Conservation (phyloP, 2,797 vertebrate species). For the Graptemys geographica region DNA sequence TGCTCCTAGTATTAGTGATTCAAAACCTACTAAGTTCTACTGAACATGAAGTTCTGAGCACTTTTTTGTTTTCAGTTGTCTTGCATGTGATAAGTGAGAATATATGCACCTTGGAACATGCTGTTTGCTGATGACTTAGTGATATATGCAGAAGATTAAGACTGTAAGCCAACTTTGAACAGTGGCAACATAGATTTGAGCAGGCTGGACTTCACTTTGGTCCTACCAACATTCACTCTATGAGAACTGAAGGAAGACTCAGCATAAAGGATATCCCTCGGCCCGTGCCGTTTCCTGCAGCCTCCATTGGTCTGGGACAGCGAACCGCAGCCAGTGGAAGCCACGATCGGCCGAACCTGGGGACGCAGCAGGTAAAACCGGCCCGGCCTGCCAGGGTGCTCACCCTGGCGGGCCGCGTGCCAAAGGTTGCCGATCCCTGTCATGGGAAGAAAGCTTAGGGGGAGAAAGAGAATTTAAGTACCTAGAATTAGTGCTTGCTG, state of each 20-base stretch:
- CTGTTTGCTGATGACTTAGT: background rate
- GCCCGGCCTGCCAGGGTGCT: too few relatives aligned
- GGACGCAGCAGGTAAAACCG: too few relatives aligned
- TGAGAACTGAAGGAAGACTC: background rate
- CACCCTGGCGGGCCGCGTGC: too few relatives aligned
- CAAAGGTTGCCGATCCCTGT: too few relatives aligned
- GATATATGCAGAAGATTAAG: background rate
- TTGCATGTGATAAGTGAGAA: background rate
- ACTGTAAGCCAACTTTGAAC: background rate
- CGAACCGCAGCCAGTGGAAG: too few relatives aligned
- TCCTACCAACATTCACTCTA: background rate
- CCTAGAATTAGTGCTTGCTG: too few relatives aligned
- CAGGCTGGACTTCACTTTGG: background rate
- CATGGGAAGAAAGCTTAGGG: too few relatives aligned
- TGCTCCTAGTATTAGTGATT: background rate
- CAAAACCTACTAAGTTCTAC: background rate
- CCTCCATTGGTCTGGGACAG: too few relatives aligned
- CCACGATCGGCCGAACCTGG: too few relatives aligned
- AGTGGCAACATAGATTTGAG: background rate
- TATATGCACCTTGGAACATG: background rate
- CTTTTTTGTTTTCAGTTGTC: background rate
- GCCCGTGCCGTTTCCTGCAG: too few relatives aligned
- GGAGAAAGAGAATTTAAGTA: background rate
- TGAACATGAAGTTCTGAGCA: background rate
- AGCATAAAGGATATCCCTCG: background rate